phyloP scores from a whole-genome alignment of 2,113 vertebrate genomes.

The Oryzias javanicus region DNA sequence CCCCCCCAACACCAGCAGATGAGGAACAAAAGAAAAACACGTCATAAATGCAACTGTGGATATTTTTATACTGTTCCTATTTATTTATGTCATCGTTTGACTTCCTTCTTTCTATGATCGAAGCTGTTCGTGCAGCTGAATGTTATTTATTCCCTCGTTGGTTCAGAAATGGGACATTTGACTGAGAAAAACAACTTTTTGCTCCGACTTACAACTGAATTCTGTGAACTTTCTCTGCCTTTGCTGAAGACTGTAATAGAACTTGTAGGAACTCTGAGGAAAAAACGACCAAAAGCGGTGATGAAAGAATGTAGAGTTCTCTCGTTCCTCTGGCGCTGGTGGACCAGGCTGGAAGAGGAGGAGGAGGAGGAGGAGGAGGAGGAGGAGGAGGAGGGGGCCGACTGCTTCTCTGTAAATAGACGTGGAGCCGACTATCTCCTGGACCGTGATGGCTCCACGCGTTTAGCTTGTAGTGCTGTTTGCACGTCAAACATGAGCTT shows the following conservation, averaged over 20 bases:
- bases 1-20: constrained; percentile 74
- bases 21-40: constrained; percentile 51
- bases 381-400: constrained; percentile 69
- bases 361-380: too few species aligned
- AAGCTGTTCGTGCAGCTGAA: constrained; percentile 80
- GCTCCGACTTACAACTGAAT: constrained; percentile 75
- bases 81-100: constrained; percentile 74
- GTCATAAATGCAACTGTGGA: constrained; percentile 81
- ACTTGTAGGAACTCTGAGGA: constrained; percentile 70
- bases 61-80: constrained; percentile 92
- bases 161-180: constrained; percentile 80
- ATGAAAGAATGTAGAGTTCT: constrained; percentile 92
- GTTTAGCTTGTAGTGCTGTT: constrained; percentile 90
- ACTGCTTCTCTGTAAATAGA: constrained; percentile 85
- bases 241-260: constrained; percentile 67
- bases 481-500: constrained; percentile 87
- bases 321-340: constrained; percentile 86
- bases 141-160: constrained; percentile 83
- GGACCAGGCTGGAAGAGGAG: constrained; percentile 73
- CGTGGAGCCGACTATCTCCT: constrained; percentile 73
- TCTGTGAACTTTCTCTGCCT: constrained; percentile 77
- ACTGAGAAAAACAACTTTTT: constrained; percentile 77
- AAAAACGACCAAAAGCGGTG: constrained; percentile 77
- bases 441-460: constrained; percentile 77
- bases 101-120: constrained; percentile 84